Evolutionary conservation across 1,140 invertebrate species (phyloP), one percentile per base, ranked within the genome.

Genomic region (fruit fly (Drosophila melanogaster)): DNA sequence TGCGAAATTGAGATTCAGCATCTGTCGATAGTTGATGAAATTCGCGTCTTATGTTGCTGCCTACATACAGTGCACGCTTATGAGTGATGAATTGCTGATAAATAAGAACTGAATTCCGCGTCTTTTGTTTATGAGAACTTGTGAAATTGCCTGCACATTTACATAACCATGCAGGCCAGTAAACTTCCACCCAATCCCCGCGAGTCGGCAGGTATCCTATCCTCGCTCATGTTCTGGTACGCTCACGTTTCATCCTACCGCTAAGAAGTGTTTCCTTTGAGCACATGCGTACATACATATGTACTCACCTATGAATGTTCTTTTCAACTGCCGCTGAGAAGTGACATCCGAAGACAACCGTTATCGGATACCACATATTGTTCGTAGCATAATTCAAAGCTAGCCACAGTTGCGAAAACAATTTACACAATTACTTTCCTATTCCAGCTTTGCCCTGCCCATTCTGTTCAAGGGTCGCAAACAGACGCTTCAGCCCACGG

Each of bases 391-490:
- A 49, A 47, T 14, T 70, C 33, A 30, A 2, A 57, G 40, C 57
- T 70, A 8, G 19, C 7, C 14, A 10, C 3, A 3, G 1, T 74
- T 22, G 38, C 40, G 60, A 41, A 58, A 66, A 54, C 10, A 26
- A 66, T 59, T 66, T 66, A 66, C 41, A 43, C 40, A 51, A 26
- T 43, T 4, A 0, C 22, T 69, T 60, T 53, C 57, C 4, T 38
- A 22, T 89, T 73, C n/a, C 38, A 93, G 93, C 54, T 93, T 92
- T 74, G 92, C 93, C 2, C 66, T 93, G 15, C 93, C 93, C 47
- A 93, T 93, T 43, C 93, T 94, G 55, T 91, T 92, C 44, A 92
- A 92, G 69, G 94, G 94, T 4, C 92, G 92, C 22, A 93, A 93
- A 61, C 92, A 92, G 35, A 93, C 94, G 41, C 78, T 95, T 15